Evolutionary conservation across 2,797 vertebrate genomes (phyloP).

Genomic region (Gymnothorax javanicus): DNA sequence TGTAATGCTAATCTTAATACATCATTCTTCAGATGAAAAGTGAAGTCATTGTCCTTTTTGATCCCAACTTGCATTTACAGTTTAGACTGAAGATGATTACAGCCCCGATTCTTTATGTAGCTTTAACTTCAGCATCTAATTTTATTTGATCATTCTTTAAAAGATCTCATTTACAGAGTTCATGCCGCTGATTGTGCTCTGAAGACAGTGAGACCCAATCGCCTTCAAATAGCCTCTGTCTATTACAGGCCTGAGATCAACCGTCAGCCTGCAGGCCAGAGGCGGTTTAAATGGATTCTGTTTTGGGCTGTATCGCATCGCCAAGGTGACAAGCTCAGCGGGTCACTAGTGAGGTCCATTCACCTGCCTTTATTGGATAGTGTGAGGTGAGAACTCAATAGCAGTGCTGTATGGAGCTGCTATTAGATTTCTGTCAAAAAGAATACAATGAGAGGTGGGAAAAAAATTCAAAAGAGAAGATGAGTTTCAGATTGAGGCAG

Average conservation of each 20-base stretch:
- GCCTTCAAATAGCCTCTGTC: no score
- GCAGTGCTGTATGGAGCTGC: slow-evolving; percentile 46
- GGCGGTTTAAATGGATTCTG: neutral
- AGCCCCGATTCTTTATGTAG: neutral
- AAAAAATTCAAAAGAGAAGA: slow-evolving; percentile 61
- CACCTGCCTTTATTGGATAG: slow-evolving; percentile 52
- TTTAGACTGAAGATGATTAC: neutral
- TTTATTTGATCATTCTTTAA: neutral
- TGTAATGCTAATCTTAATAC: no score
- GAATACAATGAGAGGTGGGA: slow-evolving; percentile 46
- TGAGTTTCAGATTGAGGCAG: slow-evolving; percentile 47
- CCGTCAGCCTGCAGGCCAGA: neutral
- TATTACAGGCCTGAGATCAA: neutral
- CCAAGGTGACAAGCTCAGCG: slow-evolving; percentile 41
- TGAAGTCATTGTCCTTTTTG: no score
- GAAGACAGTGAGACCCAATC: neutral
- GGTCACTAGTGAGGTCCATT: slow-evolving; percentile 53
- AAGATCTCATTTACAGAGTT: neutral
- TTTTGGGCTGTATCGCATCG: neutral
- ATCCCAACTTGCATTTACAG: neutral
- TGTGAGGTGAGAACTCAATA: slow-evolving; percentile 60
- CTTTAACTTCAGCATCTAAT: neutral
- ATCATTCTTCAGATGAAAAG: no score
- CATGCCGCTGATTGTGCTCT: neutral
- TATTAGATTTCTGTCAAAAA: slow-evolving; percentile 51